Evolutionary conservation across 2,797 vertebrate species (phyloP).

Genomic region (Myotis myotis): DNA sequence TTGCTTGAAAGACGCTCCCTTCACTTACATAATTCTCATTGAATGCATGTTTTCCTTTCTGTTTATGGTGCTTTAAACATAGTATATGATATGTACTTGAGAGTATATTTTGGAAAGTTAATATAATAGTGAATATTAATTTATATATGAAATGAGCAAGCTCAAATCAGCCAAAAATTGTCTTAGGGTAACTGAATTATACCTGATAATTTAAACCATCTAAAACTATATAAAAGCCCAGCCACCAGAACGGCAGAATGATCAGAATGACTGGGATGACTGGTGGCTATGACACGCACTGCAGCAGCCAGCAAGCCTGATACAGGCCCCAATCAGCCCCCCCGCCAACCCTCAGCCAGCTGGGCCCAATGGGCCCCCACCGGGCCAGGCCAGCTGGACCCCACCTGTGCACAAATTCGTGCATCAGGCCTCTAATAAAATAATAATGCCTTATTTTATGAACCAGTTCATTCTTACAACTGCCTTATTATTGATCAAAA

Average conservation of each 20-base stretch:
- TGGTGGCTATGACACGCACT: no score
- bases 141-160: neutral
- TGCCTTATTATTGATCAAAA: neutral
- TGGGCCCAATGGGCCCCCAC: no score
- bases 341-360: no score
- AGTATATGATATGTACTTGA: neutral
- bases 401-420: no score
- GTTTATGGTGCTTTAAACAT: neutral
- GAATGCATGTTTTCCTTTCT: neutral
- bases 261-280: no score
- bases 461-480: slow-evolving; percentile 46
- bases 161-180: slow-evolving; percentile 2
- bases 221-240: no score
- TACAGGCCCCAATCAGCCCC: no score
- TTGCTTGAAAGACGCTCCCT: neutral
- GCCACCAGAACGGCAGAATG: no score
- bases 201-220: slow-evolving; percentile 29
- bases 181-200: neutral
- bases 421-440: neutral
- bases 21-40: slow-evolving; percentile 4
- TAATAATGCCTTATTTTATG: slow-evolving; percentile 4
- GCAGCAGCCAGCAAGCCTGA: no score
- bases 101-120: neutral
- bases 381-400: no score
- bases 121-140: slow-evolving; percentile 8